A percentile compares a stretch with the other conserved stretches of the same genome.
Conservation (phyloP, 2,797 vertebrate genomes). For the Novumbra hubbsi region DNA sequence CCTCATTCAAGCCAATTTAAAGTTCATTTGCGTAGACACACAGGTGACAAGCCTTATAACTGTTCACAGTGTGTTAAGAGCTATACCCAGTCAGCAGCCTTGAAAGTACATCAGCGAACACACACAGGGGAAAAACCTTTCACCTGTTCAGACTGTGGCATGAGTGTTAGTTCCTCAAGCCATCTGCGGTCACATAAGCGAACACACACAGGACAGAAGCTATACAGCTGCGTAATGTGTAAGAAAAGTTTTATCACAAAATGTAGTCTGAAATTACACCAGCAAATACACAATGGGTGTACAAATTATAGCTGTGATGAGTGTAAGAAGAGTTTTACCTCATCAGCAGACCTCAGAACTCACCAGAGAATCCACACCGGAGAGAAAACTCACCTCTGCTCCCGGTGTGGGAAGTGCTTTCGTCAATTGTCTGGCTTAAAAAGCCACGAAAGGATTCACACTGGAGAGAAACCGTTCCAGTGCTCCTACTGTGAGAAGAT, state of each 20-base stretch:
- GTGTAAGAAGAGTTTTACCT: neutral
- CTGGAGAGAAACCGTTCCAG: neutral
- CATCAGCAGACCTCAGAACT: neutral
- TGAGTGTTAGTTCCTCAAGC: neutral
- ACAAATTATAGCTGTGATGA: neutral
- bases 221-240: neutral
- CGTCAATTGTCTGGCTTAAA: neutral
- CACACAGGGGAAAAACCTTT: neutral
- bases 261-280: neutral
- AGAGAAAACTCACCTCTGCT: neutral
- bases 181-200: neutral
- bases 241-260: neutral
- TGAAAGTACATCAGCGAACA: too few species aligned
- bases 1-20: neutral
- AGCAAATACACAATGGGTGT: neutral
- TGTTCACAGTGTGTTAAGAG: too few species aligned
- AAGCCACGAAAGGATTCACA: neutral
- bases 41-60: neutral
- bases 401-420: neutral
- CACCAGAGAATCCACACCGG: conserved; percentile 1
- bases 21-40: neutral
- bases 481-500: neutral
- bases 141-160: neutral
- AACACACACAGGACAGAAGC: neutral
- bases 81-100: too few species aligned